Percentiles rank a stretch among this genome's conserved stretches.
Evolutionary conservation across 1,140 invertebrate genomes (phyloP).

Genomic region (Brachionus rubens): DNA sequence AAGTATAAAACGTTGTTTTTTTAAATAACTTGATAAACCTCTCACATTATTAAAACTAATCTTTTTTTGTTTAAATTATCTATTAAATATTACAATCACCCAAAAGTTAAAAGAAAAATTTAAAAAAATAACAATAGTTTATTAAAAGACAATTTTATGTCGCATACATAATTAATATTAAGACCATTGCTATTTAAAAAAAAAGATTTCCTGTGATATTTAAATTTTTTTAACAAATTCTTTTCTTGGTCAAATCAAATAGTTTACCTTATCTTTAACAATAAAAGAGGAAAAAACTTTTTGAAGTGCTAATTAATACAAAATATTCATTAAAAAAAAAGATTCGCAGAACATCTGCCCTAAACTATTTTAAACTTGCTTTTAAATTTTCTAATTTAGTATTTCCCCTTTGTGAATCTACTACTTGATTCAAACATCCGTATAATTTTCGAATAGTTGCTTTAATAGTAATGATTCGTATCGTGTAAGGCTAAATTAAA

Average conservation of each 20-base stretch:
- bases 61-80: too few species aligned
- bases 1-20: too few species aligned
- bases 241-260: neutral
- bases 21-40: too few species aligned
- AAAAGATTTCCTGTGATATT: neutral
- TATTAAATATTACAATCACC: too few species aligned
- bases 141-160: too few species aligned
- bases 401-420: conserved; percentile 26
- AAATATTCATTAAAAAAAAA: neutral
- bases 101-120: too few species aligned
- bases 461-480: neutral
- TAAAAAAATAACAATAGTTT: too few species aligned
- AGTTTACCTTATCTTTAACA: conserved; percentile 29
- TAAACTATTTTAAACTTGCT: neutral
- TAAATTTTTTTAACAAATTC: neutral
- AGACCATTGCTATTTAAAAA: too few species aligned
- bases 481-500: neutral
- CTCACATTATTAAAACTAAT: too few species aligned
- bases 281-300: neutral
- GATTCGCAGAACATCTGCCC: neutral
- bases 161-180: too few species aligned
- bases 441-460: neutral
- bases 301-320: conserved; percentile 31
- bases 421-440: conserved; percentile 37
- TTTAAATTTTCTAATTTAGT: conserved; percentile 35